A percentile compares a stretch with the other conserved stretches of the same genome.
Conservation (phyloP, 2,113 vertebrate species). For the Tor tambroides region DNA sequence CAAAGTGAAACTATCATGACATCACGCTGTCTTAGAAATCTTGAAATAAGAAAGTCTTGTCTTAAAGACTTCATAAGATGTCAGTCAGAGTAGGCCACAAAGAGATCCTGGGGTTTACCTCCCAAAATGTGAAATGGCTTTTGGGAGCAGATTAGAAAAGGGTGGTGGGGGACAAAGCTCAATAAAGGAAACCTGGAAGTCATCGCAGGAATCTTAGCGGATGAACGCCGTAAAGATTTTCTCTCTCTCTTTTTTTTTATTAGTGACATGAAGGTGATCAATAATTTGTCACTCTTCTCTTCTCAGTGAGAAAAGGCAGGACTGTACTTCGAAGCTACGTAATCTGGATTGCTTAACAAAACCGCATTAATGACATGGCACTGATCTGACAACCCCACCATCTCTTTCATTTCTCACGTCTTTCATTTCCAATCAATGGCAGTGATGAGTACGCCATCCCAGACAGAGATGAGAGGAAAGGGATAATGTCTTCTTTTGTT, state of each 20-base stretch:
- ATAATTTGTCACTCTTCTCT: constrained; percentile 75
- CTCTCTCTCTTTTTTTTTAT: constrained; percentile 62
- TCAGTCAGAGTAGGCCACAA: constrained; percentile 11
- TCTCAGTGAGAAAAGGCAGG: constrained; percentile 72
- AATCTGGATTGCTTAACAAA: constrained; percentile 78
- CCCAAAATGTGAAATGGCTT: constrained; percentile 7
- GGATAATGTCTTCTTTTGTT: constrained; percentile 80
- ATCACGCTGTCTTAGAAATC: neutral
- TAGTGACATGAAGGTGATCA: constrained; percentile 67
- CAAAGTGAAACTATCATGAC: neutral
- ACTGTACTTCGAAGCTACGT: constrained; percentile 75
- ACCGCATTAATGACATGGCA: constrained; percentile 77
- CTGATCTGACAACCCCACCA: constrained; percentile 74
- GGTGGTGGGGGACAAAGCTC: constrained; percentile 53
- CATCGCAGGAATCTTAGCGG: constrained; percentile 56
- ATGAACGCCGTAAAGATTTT: constrained; percentile 64
- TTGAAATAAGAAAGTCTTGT: neutral
- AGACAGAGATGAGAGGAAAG: constrained; percentile 71
- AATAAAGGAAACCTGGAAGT: constrained; percentile 69
- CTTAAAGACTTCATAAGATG: constrained; percentile 6
- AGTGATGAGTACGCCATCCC: constrained; percentile 69
- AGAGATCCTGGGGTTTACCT: constrained; percentile 20
- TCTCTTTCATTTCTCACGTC: constrained; percentile 76
- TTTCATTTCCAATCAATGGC: constrained; percentile 81
- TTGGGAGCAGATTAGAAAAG: constrained; percentile 43